These are phyloP conservation scores for Castor canadensis DNA, from an alignment of 2,113 vertebrate species.

Conservation along the genomic window DNA sequence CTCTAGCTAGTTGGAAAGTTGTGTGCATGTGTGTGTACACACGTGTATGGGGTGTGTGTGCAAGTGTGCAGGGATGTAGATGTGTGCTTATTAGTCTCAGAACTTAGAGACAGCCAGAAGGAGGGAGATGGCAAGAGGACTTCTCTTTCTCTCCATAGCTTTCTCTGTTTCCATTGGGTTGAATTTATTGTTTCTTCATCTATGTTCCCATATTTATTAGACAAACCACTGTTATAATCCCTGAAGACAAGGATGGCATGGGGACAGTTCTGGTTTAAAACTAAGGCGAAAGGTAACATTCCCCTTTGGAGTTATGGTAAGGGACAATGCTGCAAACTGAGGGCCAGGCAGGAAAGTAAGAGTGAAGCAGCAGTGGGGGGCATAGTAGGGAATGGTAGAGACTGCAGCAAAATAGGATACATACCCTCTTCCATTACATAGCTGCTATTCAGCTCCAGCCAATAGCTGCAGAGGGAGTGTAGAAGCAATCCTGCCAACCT, in stretches of 20 bases:
- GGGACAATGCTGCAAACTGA: not conserved
- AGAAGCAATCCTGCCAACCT: not conserved
- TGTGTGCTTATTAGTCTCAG: not conserved
- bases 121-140: not conserved
- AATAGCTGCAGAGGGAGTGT: accelerated
- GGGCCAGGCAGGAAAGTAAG: not conserved
- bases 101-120: not conserved
- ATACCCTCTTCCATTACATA: accelerated
- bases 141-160: not conserved
- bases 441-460: not conserved
- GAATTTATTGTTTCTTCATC: not conserved
- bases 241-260: not conserved
- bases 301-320: not conserved
- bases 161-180: not conserved
- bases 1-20: not conserved
- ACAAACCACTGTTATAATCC: not conserved
- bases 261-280: not conserved
- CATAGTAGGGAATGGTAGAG: not conserved
- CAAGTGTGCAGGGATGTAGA: not conserved
- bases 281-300: not conserved
- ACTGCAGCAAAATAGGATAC: not conserved
- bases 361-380: accelerated
- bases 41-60: not conserved
- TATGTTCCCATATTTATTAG: not conserved
- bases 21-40: accelerated